Evolutionary conservation across 1,140 invertebrate species (phyloP).

Genomic region (Apis laboriosa): DNA sequence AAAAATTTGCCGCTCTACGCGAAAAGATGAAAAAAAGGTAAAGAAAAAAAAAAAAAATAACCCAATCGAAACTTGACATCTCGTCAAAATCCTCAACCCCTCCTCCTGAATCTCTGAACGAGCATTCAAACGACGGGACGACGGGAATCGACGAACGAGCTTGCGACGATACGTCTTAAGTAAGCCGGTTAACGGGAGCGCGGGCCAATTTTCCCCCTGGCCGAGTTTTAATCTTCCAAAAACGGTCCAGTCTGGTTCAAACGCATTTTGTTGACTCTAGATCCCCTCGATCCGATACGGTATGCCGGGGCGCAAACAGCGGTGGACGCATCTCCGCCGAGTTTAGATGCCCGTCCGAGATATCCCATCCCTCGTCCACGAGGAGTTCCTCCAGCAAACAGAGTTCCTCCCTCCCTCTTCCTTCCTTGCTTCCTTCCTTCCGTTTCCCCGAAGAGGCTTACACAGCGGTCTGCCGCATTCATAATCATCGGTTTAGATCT

Average conservation of each 20-base stretch:
- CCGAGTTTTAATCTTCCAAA: not conserved
- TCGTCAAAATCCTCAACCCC: too few species aligned
- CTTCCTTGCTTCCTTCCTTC: slow-evolving; percentile 2
- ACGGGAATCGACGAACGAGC: not conserved
- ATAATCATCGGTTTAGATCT: slow-evolving; percentile 78
- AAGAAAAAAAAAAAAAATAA: too few species aligned
- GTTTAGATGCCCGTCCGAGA: slow-evolving; percentile 35
- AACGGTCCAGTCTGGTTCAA: not conserved
- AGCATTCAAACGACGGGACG: too few species aligned
- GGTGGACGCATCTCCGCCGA: not conserved
- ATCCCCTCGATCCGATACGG: not conserved
- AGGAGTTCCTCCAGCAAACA: slow-evolving; percentile 64
- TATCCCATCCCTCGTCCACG: slow-evolving; percentile 29
- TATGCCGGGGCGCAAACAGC: not conserved
- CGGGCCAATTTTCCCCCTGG: not conserved
- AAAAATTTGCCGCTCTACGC: too few species aligned
- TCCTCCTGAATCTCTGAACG: not conserved
- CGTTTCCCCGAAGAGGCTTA: slow-evolving; percentile 69
- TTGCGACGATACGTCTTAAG: not conserved
- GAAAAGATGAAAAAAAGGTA: too few species aligned
- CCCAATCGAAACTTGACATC: too few species aligned
- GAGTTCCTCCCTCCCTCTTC: slow-evolving; percentile 25
- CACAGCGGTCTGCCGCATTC: slow-evolving; percentile 76
- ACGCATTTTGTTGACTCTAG: slow-evolving; percentile 18
- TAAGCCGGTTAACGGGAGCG: not conserved